phyloP scores from a whole-genome alignment of 1,140 invertebrate species.

The Bombus turneri region DNA sequence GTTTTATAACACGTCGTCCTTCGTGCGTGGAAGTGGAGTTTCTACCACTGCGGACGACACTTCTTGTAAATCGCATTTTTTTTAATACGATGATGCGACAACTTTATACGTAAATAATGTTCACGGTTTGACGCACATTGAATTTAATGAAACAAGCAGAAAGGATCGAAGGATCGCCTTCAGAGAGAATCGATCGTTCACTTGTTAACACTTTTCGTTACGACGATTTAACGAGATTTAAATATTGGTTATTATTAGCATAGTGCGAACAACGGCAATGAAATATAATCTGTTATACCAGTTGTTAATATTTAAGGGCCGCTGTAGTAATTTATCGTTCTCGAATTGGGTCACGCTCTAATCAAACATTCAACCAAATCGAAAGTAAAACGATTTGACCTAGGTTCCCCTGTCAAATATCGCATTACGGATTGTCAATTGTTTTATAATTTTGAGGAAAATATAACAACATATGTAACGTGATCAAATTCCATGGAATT shows the following conservation, averaged over 20 bases:
- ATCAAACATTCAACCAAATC: conserved; percentile 6
- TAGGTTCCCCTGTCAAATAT: conserved; percentile 12
- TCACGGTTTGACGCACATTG: too few relatives aligned
- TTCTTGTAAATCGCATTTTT: neutral
- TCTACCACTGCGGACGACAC: neutral
- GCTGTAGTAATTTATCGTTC: conserved; percentile 20
- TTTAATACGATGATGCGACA: neutral
- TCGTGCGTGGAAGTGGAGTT: neutral
- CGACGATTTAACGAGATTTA: neutral
- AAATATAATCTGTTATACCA: conserved; percentile 12
- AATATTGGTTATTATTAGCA: neutral
- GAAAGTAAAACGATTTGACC: neutral
- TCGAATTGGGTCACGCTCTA: conserved; percentile 48
- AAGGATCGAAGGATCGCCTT: neutral
- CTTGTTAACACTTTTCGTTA: neutral
- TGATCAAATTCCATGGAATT: neutral
- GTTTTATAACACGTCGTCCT: neutral
- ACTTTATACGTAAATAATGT: too few relatives aligned
- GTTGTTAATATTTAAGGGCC: conserved; percentile 44
- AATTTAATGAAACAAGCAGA: neutral
- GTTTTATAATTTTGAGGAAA: neutral
- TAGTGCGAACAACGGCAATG: neutral
- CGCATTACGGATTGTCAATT: neutral
- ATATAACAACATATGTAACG: neutral
- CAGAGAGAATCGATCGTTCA: neutral